Percentiles rank a stretch among this genome's conserved stretches.
phyloP scores from a whole-genome alignment of 2,888 invertebrate species.

The Sarcophaga variegata region DNA sequence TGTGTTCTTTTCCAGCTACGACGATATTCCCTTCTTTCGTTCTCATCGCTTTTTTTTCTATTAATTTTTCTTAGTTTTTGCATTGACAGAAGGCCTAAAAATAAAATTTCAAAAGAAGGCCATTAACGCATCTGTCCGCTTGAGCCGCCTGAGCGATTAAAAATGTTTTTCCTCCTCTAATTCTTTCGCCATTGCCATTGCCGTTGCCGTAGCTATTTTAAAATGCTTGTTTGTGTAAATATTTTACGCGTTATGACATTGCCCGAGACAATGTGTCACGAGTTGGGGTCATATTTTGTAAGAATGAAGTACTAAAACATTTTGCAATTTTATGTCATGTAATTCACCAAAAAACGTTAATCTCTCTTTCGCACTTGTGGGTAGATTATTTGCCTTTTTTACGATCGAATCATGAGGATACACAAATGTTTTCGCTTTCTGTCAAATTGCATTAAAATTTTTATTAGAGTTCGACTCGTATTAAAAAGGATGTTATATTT shows the following conservation, averaged over 20 bases:
- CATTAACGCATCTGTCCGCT: conserved; percentile 76
- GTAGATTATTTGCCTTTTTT: conserved; percentile 56
- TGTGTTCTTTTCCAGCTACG: conserved; percentile 48
- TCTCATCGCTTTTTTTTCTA: not conserved
- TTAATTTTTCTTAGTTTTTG: conserved; percentile 1
- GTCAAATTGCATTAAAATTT: conserved; percentile 39
- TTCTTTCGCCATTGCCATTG: not conserved
- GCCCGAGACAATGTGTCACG: conserved; percentile 36
- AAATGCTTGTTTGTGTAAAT: conserved; percentile 18
- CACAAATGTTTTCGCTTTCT: conserved; percentile 65
- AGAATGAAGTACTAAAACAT: not conserved
- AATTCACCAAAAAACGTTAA: conserved; percentile 12
- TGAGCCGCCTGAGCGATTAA: conserved; percentile 80
- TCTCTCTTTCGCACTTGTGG: conserved; percentile 40
- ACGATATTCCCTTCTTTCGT: conserved; percentile 17
- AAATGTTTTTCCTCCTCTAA: conserved; percentile 70
- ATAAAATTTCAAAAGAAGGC: conserved; percentile 74
- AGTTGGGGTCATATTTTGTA: conserved; percentile 33
- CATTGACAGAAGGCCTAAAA: conserved; percentile 67
- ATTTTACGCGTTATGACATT: conserved; percentile 56
- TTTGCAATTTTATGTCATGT: conserved; percentile 54
- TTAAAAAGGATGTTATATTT: conserved; percentile 2
- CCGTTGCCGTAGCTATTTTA: not conserved
- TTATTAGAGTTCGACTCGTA: conserved; percentile 2
- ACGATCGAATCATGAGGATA: conserved; percentile 65